Evolutionary conservation across 2,113 vertebrate species (phyloP).

Genomic region (Pica pica): DNA sequence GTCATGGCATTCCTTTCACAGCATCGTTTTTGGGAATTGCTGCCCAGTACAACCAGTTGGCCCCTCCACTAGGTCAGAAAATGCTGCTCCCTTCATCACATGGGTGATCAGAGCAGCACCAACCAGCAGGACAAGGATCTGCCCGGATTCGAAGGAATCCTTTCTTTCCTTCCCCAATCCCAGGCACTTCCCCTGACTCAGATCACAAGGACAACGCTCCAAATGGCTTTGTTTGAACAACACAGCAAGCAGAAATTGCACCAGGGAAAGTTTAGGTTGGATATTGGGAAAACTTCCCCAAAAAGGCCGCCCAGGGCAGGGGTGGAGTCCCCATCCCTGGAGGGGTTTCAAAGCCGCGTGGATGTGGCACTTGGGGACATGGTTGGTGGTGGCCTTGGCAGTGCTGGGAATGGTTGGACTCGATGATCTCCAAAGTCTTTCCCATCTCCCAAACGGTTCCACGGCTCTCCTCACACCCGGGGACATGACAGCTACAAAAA

Average conservation of each 20-base stretch:
- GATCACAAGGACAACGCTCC: neutral
- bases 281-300: neutral
- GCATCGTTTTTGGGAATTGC: neutral
- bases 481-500: neutral
- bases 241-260: neutral
- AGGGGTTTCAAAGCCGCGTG: neutral
- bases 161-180: neutral
- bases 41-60: neutral
- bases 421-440: fast-evolving
- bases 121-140: neutral
- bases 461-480: neutral
- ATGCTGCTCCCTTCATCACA: neutral
- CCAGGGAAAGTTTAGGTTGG: neutral
- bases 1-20: neutral
- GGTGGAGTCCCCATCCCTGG: fast-evolving
- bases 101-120: neutral
- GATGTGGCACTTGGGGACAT: neutral
- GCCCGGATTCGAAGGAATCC: neutral
- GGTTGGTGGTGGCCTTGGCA: neutral
- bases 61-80: neutral
- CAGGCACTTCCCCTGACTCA: neutral
- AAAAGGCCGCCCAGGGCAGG: neutral
- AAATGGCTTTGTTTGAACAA: neutral
- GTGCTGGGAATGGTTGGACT: neutral
- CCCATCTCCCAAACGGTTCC: neutral